A percentile compares a stretch with the other conserved stretches of the same genome.
Conservation (phyloP, 2,888 invertebrate genomes). For the Netelia inedita region DNA sequence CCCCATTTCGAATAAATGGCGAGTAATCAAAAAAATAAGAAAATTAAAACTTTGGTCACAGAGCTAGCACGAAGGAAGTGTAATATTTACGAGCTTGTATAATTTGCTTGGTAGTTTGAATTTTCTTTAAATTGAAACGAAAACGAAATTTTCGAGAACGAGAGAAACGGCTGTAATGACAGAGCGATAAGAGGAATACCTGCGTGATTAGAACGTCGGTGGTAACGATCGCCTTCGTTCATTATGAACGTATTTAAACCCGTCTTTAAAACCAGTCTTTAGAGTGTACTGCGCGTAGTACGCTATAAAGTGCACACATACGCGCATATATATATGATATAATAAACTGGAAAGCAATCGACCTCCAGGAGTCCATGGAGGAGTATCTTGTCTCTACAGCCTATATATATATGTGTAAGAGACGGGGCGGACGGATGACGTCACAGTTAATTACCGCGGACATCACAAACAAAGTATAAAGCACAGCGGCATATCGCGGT, state of each 20-base stretch:
- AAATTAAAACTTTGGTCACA: too few species aligned
- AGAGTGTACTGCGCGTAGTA: conserved; percentile 23
- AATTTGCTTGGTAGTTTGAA: too few species aligned
- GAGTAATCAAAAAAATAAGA: too few species aligned
- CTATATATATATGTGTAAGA: conserved; percentile 29
- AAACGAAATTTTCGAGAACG: not conserved
- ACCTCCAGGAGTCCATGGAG: conserved; percentile 60
- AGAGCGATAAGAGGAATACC: not conserved
- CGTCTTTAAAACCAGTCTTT: conserved; percentile 68
- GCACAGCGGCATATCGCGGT: conserved; percentile 45
- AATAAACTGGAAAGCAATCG: conserved; percentile 67
- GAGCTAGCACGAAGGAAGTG: too few species aligned
- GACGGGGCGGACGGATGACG: conserved; percentile 64
- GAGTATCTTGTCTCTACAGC: conserved; percentile 22
- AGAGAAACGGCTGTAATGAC: conserved; percentile 14
- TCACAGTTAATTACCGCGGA: conserved; percentile 70
- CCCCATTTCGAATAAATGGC: too few species aligned
- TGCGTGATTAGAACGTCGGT: conserved; percentile 69
- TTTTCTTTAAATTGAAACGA: too few species aligned
- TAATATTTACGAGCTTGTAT: too few species aligned
- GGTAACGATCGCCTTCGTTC: conserved; percentile 65
- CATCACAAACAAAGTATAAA: conserved; percentile 66
- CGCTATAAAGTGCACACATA: not conserved
- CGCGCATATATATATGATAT: not conserved
- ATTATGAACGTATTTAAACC: conserved; percentile 64